Conservation (phyloP, 2,888 invertebrate genomes). For the Diarsia rubi region DNA sequence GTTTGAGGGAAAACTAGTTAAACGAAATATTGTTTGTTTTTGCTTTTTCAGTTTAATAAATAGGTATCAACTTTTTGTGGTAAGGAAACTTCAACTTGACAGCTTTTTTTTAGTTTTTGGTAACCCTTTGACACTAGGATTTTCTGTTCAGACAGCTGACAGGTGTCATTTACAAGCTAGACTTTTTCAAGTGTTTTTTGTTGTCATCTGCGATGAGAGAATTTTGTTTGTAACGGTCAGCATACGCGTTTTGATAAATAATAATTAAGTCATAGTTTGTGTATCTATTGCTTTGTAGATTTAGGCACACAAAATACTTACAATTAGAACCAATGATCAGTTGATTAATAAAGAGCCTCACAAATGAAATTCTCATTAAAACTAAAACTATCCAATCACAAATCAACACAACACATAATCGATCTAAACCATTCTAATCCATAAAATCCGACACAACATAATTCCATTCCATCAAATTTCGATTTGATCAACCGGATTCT, state of each 20-base stretch:
- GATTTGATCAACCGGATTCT: slow-evolving; percentile 67
- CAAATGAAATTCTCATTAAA: neutral
- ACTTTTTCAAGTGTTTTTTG: slow-evolving; percentile 22
- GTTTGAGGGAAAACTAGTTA: slow-evolving; percentile 53
- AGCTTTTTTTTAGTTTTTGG: slow-evolving; percentile 7
- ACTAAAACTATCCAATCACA: slow-evolving; percentile 5
- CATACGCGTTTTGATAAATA: neutral
- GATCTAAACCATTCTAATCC: slow-evolving; percentile 33
- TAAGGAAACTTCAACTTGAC: slow-evolving; percentile 24
- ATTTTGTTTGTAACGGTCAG: slow-evolving; percentile 3
- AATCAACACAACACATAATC: neutral
- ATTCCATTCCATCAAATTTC: slow-evolving; percentile 57
- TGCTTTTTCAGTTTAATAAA: slow-evolving; percentile 59
- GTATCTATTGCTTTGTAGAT: neutral
- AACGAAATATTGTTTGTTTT: slow-evolving; percentile 50
- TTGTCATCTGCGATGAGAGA: neutral
- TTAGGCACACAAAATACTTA: neutral
- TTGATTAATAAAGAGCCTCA: neutral
- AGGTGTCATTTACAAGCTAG: neutral
- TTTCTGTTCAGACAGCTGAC: neutral
- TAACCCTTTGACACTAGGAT: neutral
- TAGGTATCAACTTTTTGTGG: slow-evolving; percentile 53
- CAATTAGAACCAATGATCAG: neutral
- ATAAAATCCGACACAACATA: slow-evolving; percentile 31
- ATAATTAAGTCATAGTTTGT: too few relatives aligned